Conservation (phyloP, 1,140 invertebrate species). For the Calephelis nemesis region DNA sequence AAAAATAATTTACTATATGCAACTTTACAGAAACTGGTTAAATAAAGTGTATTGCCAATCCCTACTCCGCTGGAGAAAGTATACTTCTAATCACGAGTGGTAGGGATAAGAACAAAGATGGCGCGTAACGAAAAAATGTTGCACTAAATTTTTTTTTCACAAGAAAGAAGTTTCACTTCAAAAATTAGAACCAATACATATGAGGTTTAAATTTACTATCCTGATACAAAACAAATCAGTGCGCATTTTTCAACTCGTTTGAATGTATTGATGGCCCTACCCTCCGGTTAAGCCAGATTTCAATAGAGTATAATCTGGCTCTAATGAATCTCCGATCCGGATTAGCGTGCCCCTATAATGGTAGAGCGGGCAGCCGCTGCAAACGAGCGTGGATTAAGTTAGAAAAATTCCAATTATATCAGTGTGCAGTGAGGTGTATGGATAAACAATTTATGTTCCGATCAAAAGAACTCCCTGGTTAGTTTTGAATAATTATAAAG, state of each 20-base stretch:
- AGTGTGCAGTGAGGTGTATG: constrained; percentile 21
- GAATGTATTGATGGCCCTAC: constrained; percentile 28
- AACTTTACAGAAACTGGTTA: too few relatives aligned
- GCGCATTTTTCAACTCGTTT: constrained; percentile 2
- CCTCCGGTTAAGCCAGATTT: constrained; percentile 74
- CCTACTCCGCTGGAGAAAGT: too few relatives aligned
- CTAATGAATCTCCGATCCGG: constrained; percentile 80
- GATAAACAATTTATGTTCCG: constrained; percentile 28
- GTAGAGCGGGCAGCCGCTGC: constrained; percentile 51
- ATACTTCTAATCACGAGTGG: too few relatives aligned
- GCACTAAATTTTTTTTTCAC: too few relatives aligned
- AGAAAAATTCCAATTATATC: constrained; percentile 67
- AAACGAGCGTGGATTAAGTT: constrained; percentile 56
- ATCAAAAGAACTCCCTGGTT: constrained; percentile 1
- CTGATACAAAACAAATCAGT: too few relatives aligned
- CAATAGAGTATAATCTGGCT: constrained; percentile 79
- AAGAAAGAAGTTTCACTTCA: too few relatives aligned
- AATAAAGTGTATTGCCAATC: too few relatives aligned
- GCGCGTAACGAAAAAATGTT: too few relatives aligned
- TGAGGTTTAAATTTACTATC: too few relatives aligned
- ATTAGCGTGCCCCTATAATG: constrained; percentile 69
- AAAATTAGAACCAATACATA: too few relatives aligned
- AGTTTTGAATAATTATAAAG: not conserved
- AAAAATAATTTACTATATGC: too few relatives aligned
- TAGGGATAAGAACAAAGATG: too few relatives aligned